A percentile compares a stretch with the other conserved stretches of the same genome.
phyloP scores from a whole-genome alignment of 1,140 invertebrate species.

The Mya arenaria region DNA sequence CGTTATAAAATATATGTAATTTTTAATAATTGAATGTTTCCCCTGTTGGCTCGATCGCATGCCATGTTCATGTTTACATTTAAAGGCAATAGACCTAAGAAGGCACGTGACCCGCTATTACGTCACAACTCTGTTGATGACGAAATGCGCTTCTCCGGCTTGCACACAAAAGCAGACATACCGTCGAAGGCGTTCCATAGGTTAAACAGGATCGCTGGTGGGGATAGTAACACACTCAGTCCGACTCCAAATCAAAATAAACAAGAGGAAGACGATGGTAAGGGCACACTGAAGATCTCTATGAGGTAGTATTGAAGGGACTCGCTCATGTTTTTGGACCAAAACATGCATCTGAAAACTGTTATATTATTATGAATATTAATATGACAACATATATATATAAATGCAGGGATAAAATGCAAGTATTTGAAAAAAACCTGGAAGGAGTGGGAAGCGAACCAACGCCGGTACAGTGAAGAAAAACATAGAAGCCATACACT shows the following conservation, averaged over 20 bases:
- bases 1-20: no score
- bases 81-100: constrained; percentile 60
- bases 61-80: constrained; percentile 2
- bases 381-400: no score
- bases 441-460: no score
- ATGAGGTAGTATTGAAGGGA: no score
- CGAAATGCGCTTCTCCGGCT: constrained; percentile 84
- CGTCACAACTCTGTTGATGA: constrained; percentile 82
- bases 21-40: no score
- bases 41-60: no score
- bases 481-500: no score
- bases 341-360: constrained; percentile 70
- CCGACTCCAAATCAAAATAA: constrained; percentile 31
- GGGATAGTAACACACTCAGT: constrained; percentile 55
- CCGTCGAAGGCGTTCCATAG: constrained; percentile 87
- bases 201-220: constrained; percentile 83
- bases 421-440: no score
- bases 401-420: no score
- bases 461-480: no score
- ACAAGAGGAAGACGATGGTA: constrained; percentile 58
- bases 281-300: constrained; percentile 74
- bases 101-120: constrained; percentile 70
- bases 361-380: no score
- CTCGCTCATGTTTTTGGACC: no score
- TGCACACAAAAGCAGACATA: constrained; percentile 85